Base-by-base conservation (phyloP, 2,797 vertebrate species). In the Neopelma chrysocephalum region DNA sequence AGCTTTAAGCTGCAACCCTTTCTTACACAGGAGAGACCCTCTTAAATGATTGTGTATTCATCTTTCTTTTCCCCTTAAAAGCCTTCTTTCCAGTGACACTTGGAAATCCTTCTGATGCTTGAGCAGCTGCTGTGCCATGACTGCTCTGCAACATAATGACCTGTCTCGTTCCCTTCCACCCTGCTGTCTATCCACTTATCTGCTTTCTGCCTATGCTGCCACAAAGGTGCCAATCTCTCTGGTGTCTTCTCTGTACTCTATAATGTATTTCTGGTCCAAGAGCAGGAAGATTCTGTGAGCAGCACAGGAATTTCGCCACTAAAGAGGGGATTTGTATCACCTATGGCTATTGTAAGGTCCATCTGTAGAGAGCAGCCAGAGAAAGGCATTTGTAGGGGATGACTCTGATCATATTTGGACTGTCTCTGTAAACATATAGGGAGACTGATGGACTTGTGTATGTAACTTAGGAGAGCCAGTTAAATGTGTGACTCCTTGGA, bases 401-500 rank as follows among this genome's bases (percentile, higher is more conserved):
- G 29, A 71, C 6, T 25, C 57, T 10, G 2, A 19, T 34, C 22
- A 12, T 34, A 38, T 58, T 26, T n/a, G 25, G 58, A 40, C 29
- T 57, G 58, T 58, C 43, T 66, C 21, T 71, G 36, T 47, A 51
- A 75, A 53, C 0, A 8, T 32, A 82, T 9, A 15, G 36, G 42
- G 31, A 90, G 36, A 31, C 26, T 13, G 34, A 57, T 23, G 19
- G 40, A 57, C 21, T 40, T 48, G 12, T 20, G n/a, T 18, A 8
- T 1, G 0, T 8, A 29, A n/a, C 22, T n/a, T 38, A 48, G 36
- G 50, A 60, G 34, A 20, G 38, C 3, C 60, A 54, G 32, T 25
- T 42, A 69, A 60, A 10, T 4, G 9, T 40, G 26, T 38, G 88
- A 65, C 27, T 38, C n/a, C 45, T 56, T 45, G 50, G 64, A 76